Evolutionary conservation across 2,888 invertebrate genomes (phyloP).

Genomic region (Julus scanicus): DNA sequence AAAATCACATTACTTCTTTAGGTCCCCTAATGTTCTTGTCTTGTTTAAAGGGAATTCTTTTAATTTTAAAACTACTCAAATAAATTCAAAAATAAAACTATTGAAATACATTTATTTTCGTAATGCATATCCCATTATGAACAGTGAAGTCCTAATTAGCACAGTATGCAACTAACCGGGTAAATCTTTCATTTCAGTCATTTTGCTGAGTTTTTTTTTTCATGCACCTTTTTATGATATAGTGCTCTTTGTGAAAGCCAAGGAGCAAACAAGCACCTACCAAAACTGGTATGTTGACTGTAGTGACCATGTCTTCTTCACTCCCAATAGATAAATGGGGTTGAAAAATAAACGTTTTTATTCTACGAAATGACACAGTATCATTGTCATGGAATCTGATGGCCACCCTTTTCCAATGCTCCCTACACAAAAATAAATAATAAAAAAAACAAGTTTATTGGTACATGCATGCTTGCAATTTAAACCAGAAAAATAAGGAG

Average conservation of each 20-base stretch:
- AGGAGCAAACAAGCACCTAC: conserved; percentile 37
- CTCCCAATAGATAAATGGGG: conserved; percentile 47
- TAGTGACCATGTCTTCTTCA: conserved; percentile 53
- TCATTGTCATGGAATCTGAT: conserved; percentile 48
- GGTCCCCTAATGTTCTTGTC: neutral
- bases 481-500: neutral
- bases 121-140: no score
- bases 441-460: neutral
- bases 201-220: neutral
- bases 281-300: conserved; percentile 52
- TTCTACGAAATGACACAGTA: conserved; percentile 47
- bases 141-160: no score
- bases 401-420: conserved; percentile 51
- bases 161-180: neutral
- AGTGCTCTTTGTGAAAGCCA: neutral
- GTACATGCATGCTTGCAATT: neutral
- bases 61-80: no score
- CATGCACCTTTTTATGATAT: neutral
- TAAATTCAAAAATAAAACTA: no score
- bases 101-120: no score
- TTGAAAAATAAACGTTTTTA: conserved; percentile 53
- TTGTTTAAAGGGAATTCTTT: no score
- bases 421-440: neutral
- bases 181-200: neutral
- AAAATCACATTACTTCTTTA: neutral